Base-by-base conservation (phyloP, 2,113 vertebrate genomes). In the Nerophis ophidion region DNA sequence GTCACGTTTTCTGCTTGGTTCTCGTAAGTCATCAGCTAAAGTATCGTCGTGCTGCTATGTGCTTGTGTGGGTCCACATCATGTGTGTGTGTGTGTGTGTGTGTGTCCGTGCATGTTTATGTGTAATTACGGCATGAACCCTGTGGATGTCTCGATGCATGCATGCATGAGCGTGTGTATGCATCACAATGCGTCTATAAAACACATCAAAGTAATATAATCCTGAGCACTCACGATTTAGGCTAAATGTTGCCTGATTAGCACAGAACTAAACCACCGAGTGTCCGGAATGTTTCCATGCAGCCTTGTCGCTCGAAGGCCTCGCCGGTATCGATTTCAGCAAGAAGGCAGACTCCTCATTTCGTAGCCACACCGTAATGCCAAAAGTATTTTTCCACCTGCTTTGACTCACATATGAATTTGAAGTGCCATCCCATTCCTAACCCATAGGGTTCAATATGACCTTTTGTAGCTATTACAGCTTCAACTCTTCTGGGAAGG, bases 191-290 rank as follows among this genome's bases (percentile, higher is more conserved):
- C 47, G 59, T 59, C 56, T 61, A 10, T 17, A 14, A 35, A 51
- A 60, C 2, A 48, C 26, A 33, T 52, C 64, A 63, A 57, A 63
- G 57, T 59, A 63, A 55, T 11, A 17, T 44, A 50, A 50, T 57
- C 60, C 66, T n/a, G 11, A 58, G 70, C 62, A 55, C 46, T 65
- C 16, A 16, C 57, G 50, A 76, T 78, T 73, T 70, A 67, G 68
- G 70, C 61, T 69, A 72, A 33, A 79, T 82, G 75, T 84, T 76
- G 62, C 76, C 64, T 64, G 72, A 82, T 77, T 82, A 75, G 36
- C 60, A 77, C 80, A 68, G 48, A 63, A 68, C 63, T 36, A 13
- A 36, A 42, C 70, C 71, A 59, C 57, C 57, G 72, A 78, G 75
- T 58, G 68, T 61, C 65, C 42, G 45, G n/a, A 33, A 53, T 15